These are phyloP conservation scores for Diaphora mendica DNA, from an alignment of 2,888 invertebrate genomes.

Conservation along the genomic window DNA sequence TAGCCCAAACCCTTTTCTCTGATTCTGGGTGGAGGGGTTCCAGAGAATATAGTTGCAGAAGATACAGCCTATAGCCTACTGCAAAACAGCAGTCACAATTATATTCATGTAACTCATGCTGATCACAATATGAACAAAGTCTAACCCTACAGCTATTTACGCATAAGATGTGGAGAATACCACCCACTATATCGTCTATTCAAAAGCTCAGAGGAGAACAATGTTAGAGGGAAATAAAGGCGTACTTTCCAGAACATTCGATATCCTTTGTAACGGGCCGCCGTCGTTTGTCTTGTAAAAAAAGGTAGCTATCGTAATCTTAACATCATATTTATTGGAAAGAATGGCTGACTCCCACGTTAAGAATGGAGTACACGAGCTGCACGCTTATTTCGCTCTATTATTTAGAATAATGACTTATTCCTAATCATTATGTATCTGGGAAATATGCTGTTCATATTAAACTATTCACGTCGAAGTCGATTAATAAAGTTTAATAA, in stretches of 20 bases:
- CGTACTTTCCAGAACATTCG: slow-evolving; percentile 8
- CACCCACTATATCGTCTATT: not conserved
- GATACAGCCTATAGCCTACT: too few species aligned
- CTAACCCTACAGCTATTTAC: not conserved
- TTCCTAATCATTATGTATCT: not conserved
- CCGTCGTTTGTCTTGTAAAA: slow-evolving; percentile 42
- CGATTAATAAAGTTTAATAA: too few species aligned
- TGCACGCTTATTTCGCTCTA: not conserved
- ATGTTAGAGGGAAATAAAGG: not conserved
- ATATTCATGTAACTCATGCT: not conserved
- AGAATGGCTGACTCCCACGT: slow-evolving; percentile 21
- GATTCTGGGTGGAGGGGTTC: too few species aligned
- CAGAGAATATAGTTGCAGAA: too few species aligned
- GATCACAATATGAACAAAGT: not conserved
- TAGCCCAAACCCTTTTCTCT: too few species aligned
- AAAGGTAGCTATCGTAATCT: slow-evolving; percentile 35
- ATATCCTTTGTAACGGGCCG: slow-evolving; percentile 27
- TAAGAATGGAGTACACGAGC: not conserved
- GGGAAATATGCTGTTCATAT: not conserved
- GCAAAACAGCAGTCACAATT: too few species aligned
- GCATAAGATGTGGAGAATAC: not conserved
- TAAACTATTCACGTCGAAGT: too few species aligned
- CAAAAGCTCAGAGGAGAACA: not conserved
- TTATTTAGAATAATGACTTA: not conserved
- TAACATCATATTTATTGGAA: slow-evolving; percentile 41